Conservation (phyloP, 2,888 invertebrate species). For the Boloria selene region DNA sequence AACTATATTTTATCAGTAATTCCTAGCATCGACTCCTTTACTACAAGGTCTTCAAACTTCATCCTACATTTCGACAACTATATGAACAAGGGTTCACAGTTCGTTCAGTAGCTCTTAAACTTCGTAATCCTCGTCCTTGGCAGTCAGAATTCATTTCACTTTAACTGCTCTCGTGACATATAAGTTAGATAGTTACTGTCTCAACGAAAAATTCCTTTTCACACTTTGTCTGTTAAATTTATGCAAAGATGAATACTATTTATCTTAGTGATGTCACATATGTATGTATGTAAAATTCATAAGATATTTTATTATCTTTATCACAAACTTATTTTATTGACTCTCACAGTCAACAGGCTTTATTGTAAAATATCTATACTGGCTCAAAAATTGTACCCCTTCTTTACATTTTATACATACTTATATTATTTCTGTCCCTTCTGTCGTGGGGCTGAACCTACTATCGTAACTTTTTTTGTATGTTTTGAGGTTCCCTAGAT, state of each 20-base stretch:
- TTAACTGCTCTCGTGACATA: slow-evolving; percentile 23
- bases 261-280: no score
- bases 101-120: slow-evolving; percentile 32
- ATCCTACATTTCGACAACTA: slow-evolving; percentile 23
- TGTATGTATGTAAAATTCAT: no score
- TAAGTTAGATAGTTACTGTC: slow-evolving; percentile 10
- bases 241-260: not conserved
- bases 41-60: slow-evolving; percentile 2
- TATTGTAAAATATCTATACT: no score
- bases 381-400: no score
- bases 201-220: slow-evolving; percentile 7
- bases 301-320: no score
- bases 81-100: slow-evolving; percentile 33
- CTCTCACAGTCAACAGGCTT: no score
- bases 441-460: no score
- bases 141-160: slow-evolving; percentile 32
- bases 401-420: no score
- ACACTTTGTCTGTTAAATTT: slow-evolving; percentile 1
- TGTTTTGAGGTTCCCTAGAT: no score
- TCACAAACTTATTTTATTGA: no score
- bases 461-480: no score
- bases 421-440: no score
- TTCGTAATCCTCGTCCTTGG: slow-evolving; percentile 33
- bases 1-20: not conserved
- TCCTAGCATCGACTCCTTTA: not conserved